Base-by-base conservation (phyloP, 1,140 invertebrate genomes). In the Colletes gigas region DNA sequence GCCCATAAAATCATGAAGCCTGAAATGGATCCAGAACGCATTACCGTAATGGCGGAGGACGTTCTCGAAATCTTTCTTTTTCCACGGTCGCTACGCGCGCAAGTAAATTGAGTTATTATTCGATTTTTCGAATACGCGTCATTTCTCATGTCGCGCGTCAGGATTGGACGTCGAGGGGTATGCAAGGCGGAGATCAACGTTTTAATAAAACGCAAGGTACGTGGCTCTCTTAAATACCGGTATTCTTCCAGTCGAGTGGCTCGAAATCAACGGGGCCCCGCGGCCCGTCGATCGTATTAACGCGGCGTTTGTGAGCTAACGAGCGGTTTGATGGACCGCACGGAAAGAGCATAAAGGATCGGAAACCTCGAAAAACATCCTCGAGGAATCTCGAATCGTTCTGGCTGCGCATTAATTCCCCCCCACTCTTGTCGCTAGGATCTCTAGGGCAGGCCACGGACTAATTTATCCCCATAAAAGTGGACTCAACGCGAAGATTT, bases 401-500 rank as follows among this genome's bases (percentile, higher is more conserved):
- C 15, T 10, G 17, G 12, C 39, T 12, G n/a, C 44, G 55, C 69
- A 73, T 55, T 79, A 57, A 79, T 73, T 79, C 66, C 19, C 17
- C 17, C 54, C n/a, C 41, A 17, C 30, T 59, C 30, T 3, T 19
- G 6, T 3, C 12, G 59, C 8, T 39, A n/a, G 59, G 39, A 4
- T 39, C 21, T 62, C 21, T 39, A 12, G 10, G 10, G 6, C 59
- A 2, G 17, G 57, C 71, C 74, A 82, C 80, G 85, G 85, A 87
- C 88, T 90, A 90, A 90, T 90, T 90, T 87, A 89, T 84, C 72
- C 82, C 78, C 83, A 85, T 89, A 88, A 88, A 89, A 88, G 87
- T 88, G 65, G 78, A 78, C 82, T 88, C 88, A 89, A 30, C 30
- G n/a, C 44, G 44, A 8, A 47, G 44, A 47, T 47, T 47, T 47